These are phyloP conservation scores for Euzophera pinguis DNA, from an alignment of 2,888 invertebrate genomes.

Conservation along the genomic window DNA sequence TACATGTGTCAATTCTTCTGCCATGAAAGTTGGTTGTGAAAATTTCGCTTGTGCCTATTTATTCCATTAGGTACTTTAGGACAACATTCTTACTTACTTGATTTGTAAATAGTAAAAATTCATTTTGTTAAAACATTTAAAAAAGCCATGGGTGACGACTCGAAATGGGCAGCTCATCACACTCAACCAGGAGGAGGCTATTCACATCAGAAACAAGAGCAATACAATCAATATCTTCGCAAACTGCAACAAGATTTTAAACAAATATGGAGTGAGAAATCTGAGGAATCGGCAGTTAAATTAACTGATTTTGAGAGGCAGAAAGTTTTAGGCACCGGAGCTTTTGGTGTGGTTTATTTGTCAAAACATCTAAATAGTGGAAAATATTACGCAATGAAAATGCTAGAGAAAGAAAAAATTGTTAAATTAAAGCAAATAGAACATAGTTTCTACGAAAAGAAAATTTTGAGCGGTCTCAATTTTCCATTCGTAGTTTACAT, in stretches of 20 bases:
- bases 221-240: slow-evolving; percentile 50
- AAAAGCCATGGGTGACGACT: slow-evolving; percentile 37
- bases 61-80: too few species aligned
- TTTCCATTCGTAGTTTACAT: slow-evolving; percentile 94
- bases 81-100: too few species aligned
- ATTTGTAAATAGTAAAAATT: too few species aligned
- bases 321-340: slow-evolving; percentile 91
- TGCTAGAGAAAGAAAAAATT: slow-evolving; percentile 91
- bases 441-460: slow-evolving; percentile 94
- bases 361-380: slow-evolving; percentile 79
- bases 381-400: slow-evolving; percentile 91
- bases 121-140: background rate
- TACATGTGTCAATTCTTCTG: too few species aligned
- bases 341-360: slow-evolving; percentile 92
- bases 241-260: slow-evolving; percentile 59
- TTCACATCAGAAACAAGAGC: slow-evolving; percentile 50
- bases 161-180: slow-evolving; percentile 23
- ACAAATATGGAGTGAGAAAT: slow-evolving; percentile 60
- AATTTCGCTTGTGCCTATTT: too few species aligned
- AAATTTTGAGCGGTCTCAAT: slow-evolving; percentile 89
- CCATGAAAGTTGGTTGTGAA: too few species aligned
- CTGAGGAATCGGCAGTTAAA: slow-evolving; percentile 37
- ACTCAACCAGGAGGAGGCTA: slow-evolving; percentile 40
- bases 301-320: slow-evolving; percentile 84
- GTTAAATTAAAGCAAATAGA: slow-evolving; percentile 92